A percentile compares a stretch with the other conserved stretches of the same genome.
Conservation (phyloP, 2,888 invertebrate species). For the Yponomeuta plumbellus region DNA sequence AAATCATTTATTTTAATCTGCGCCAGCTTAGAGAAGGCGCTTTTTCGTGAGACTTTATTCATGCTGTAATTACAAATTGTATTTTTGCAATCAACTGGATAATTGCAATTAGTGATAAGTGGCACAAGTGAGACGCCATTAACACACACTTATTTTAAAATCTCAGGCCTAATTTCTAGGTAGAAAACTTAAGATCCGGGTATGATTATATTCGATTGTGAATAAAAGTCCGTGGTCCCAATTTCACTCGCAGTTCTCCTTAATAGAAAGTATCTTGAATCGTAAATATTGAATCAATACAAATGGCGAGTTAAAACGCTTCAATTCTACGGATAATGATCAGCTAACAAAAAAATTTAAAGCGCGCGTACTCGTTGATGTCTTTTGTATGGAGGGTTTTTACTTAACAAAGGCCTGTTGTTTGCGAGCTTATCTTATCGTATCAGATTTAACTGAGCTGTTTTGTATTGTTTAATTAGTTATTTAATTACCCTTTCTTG, state of each 20-base stretch:
- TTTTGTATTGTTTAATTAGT: conserved; percentile 2
- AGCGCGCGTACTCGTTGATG: conserved; percentile 53
- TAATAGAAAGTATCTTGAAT: neutral
- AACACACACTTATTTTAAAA: neutral
- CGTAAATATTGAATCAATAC: conserved; percentile 4
- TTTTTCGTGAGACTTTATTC: no score
- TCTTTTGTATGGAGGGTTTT: conserved; percentile 55
- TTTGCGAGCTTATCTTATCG: conserved; percentile 15
- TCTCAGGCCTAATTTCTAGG: neutral
- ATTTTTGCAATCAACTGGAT: neutral
- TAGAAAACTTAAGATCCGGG: neutral
- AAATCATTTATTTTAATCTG: no score
- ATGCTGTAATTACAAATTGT: neutral
- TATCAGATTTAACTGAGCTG: conserved; percentile 11
- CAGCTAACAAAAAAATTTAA: conserved; percentile 7
- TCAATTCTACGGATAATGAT: neutral
- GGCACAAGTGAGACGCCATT: neutral
- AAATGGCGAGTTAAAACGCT: neutral
- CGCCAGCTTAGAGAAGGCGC: no score
- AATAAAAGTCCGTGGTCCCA: neutral
- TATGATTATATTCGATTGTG: neutral
- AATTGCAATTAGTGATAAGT: neutral
- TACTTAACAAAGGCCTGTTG: conserved; percentile 21
- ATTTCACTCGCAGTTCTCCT: neutral
- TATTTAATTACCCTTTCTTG: conserved; percentile 5